phyloP scores from a whole-genome alignment of 2,888 invertebrate genomes.

The Pyrochroa serraticornis region DNA sequence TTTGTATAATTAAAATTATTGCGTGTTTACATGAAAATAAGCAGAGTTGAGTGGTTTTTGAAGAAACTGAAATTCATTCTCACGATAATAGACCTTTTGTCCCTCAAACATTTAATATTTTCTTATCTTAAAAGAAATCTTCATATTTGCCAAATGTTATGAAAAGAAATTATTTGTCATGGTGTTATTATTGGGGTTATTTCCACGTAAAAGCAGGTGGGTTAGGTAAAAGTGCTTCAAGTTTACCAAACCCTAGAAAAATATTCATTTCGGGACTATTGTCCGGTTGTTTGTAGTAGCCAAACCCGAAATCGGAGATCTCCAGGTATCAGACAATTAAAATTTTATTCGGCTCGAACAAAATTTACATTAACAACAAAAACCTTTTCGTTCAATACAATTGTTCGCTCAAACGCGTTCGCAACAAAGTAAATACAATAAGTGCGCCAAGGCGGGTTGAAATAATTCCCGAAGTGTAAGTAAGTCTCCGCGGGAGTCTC shows the following conservation, averaged over 20 bases:
- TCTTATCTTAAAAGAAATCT: slow-evolving; percentile 38
- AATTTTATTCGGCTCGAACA: no score
- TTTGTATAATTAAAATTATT: slow-evolving; percentile 24
- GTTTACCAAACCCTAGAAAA: slow-evolving; percentile 30
- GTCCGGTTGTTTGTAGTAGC: slow-evolving; percentile 13
- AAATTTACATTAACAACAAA: background rate
- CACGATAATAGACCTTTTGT: slow-evolving; percentile 22
- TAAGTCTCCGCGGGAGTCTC: slow-evolving; percentile 53
- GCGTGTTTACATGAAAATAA: slow-evolving; percentile 14
- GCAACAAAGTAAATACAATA: slow-evolving; percentile 28
- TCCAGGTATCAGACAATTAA: no score
- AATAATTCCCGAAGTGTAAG: slow-evolving; percentile 51
- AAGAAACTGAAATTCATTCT: slow-evolving; percentile 13
- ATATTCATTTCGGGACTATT: slow-evolving; percentile 32
- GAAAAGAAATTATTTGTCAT: slow-evolving; percentile 42
- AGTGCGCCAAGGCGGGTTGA: slow-evolving; percentile 34
- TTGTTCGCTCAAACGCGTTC: slow-evolving; percentile 15
- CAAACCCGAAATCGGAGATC: no score
- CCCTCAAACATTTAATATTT: slow-evolving; percentile 34
- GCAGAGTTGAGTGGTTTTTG: no score
- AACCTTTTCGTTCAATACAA: slow-evolving; percentile 9
- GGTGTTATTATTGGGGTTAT: slow-evolving; percentile 35
- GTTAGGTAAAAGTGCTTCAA: slow-evolving; percentile 29
- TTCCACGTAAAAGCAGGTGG: slow-evolving; percentile 33
- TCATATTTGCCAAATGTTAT: slow-evolving; percentile 41